phyloP scores from a whole-genome alignment of 2,888 invertebrate genomes.

The Caenorhabditis wallacei region DNA sequence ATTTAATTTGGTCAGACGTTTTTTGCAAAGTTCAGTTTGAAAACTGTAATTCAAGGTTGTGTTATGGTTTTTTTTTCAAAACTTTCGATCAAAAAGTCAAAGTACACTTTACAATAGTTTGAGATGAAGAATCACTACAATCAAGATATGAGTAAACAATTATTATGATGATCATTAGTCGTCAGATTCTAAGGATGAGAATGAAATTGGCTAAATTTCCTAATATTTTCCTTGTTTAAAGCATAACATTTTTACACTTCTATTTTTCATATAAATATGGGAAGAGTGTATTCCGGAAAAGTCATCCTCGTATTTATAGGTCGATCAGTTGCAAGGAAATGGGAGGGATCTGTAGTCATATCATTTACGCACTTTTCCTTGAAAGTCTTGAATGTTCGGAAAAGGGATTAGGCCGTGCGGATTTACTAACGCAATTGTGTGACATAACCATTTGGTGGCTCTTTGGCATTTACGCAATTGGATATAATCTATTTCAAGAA shows the following conservation, averaged over 20 bases:
- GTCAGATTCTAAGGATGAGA: not conserved
- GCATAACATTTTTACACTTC: conserved; percentile 1
- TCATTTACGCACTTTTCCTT: conserved; percentile 40
- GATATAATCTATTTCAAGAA: conserved; percentile 17
- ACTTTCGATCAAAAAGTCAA: conserved; percentile 26
- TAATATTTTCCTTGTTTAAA: conserved; percentile 14
- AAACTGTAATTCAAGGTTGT: conserved; percentile 12
- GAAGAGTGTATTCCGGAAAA: not conserved
- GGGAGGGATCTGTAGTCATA: conserved; percentile 29
- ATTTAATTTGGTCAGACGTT: conserved; percentile 39
- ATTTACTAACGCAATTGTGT: conserved; percentile 38
- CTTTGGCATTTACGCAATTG: conserved; percentile 21
- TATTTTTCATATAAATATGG: not conserved
- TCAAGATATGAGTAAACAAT: conserved; percentile 30
- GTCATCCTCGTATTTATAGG: conserved; percentile 28
- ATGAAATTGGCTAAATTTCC: conserved; percentile 47
- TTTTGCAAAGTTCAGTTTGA: conserved; percentile 13
- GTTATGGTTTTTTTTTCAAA: not conserved
- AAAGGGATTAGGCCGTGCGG: conserved; percentile 38
- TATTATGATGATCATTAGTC: conserved; percentile 14
- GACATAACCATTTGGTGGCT: conserved; percentile 48
- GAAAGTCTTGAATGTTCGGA: conserved; percentile 37
- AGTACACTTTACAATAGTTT: conserved; percentile 14
- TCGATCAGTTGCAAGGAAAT: not conserved
- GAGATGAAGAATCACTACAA: not conserved